Percentiles rank a stretch among this genome's conserved stretches.
Evolutionary conservation across 37 sponge, comb jelly and placozoan genomes (phyloP).

Genomic region (Eunapius fragilis): DNA sequence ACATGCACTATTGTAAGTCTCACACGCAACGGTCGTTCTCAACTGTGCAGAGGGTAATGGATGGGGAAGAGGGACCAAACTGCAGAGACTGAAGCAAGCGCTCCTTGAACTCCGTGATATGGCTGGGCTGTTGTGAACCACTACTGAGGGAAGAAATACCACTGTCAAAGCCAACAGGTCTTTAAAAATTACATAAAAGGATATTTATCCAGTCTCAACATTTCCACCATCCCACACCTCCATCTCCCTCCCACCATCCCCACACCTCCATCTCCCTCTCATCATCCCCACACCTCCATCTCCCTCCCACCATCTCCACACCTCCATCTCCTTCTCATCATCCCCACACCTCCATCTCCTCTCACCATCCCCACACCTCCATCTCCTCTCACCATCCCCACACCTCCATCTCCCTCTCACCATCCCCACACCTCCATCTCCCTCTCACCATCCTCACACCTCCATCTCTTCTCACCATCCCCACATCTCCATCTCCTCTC

Average conservation of each 20-base stretch:
- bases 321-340: not conserved
- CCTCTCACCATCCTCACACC: too few relatives aligned
- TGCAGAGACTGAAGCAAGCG: slow-evolving; percentile 1
- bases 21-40: not conserved
- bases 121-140: not conserved
- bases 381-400: not conserved
- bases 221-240: too few relatives aligned
- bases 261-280: not conserved
- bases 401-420: not conserved
- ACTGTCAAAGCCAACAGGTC: not conserved
- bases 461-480: not conserved
- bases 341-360: not conserved
- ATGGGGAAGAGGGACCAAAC: slow-evolving; percentile 24
- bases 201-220: too few relatives aligned
- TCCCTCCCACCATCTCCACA: not conserved
- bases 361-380: not conserved
- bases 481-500: not conserved
- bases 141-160: not conserved
- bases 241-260: too few relatives aligned
- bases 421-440: not conserved
- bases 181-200: too few relatives aligned
- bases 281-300: not conserved
- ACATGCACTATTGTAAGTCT: not conserved
- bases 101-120: slow-evolving; percentile 38
- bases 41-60: slow-evolving; percentile 30